Evolutionary conservation across 2,113 vertebrate species (phyloP).

Genomic region (Peucedramus taeniatus): DNA sequence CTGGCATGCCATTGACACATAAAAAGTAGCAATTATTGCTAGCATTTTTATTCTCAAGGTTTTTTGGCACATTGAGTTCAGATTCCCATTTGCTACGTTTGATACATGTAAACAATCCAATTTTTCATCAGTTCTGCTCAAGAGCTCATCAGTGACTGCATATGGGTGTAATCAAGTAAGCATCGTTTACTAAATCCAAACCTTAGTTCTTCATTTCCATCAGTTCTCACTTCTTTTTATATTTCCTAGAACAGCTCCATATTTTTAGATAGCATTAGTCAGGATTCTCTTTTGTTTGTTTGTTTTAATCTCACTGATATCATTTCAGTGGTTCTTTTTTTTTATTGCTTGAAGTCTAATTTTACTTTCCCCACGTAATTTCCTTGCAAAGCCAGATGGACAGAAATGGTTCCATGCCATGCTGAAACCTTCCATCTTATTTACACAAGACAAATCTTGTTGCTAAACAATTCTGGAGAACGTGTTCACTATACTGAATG

Average conservation of each 20-base stretch:
- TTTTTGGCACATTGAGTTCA: constrained; percentile 7
- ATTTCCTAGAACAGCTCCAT: neutral
- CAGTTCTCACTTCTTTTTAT: neutral
- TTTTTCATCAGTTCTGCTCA: constrained; percentile 58
- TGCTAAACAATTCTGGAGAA: neutral
- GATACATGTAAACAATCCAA: constrained; percentile 56
- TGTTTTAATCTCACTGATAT: neutral
- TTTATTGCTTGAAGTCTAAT: neutral
- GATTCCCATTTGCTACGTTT: constrained; percentile 34
- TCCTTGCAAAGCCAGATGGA: neutral
- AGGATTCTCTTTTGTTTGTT: constrained; percentile 12
- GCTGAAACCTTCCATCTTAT: neutral
- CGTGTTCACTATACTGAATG: neutral
- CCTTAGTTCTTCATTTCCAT: constrained; percentile 13
- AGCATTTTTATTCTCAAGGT: constrained; percentile 39
- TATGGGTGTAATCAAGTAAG: constrained; percentile 53
- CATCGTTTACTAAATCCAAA: constrained; percentile 32
- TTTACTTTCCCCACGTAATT: neutral
- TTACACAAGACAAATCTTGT: neutral
- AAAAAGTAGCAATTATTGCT: constrained; percentile 21
- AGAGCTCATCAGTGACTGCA: constrained; percentile 45
- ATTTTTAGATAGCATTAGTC: neutral
- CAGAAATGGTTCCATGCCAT: neutral
- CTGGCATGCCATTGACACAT: constrained; percentile 3
- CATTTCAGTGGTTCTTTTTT: neutral